These are phyloP conservation scores for Rhea americana DNA, from an alignment of 2,113 vertebrate species.

Conservation along the genomic window DNA sequence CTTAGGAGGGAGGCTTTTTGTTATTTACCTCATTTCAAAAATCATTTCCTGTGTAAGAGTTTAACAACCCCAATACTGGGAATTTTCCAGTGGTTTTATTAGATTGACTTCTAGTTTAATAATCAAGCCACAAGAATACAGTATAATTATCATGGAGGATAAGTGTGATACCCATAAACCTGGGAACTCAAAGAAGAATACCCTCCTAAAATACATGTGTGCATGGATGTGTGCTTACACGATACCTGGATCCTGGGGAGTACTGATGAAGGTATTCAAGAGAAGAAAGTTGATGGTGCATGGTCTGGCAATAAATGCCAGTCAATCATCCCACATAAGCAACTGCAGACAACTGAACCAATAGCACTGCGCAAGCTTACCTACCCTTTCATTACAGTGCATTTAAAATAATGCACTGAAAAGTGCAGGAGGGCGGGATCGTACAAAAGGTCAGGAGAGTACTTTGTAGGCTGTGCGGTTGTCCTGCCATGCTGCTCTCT, in stretches of 20 bases:
- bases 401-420: background rate
- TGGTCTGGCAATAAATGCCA: background rate
- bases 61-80: background rate
- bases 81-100: background rate
- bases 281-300: background rate
- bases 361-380: background rate
- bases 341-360: background rate
- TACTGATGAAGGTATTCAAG: background rate
- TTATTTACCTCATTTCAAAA: background rate
- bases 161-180: background rate
- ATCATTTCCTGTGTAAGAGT: background rate
- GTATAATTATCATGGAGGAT: background rate
- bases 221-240: background rate
- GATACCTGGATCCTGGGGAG: background rate
- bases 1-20: background rate
- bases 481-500: background rate
- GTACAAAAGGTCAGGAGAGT: background rate
- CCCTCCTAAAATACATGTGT: background rate
- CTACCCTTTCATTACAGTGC: background rate
- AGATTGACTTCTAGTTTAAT: background rate
- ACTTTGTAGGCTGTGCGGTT: background rate
- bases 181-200: background rate
- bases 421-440: background rate
- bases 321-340: background rate
- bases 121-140: background rate